Base-by-base conservation (phyloP, 2,888 invertebrate species). In the Melinaea menophilus region DNA sequence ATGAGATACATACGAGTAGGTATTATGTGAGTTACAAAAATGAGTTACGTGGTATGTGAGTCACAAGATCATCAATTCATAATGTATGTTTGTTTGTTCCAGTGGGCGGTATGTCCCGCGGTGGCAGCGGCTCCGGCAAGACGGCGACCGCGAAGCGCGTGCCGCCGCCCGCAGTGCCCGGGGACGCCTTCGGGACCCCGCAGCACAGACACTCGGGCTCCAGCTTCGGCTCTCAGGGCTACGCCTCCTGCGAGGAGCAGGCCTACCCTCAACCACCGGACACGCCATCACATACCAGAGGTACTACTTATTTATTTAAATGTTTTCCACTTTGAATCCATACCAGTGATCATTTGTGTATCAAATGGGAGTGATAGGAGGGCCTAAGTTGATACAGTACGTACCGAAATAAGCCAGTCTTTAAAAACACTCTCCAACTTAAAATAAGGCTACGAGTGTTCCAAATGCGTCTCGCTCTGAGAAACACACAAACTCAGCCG, bases 91-190 rank as follows among this genome's bases (percentile, higher is more conserved):
- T 56, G 2, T 37, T 61, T 56, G 12, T 93, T 92, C 61, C 93
- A 95, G 95, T 95, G 93, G 96, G 95, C 93, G 96, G 96, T 84
- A 96, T 96, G 95, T 95, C 95, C 85, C 95, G 96, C 92, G 94
- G 95, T 79, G 90, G 88, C 75, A 80, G 82, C 79, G 88, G 87
- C 71, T 94, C 96, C 88, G 94, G 95, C 77, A 89, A 89, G 88
- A 94, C 95, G 86, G 94, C 95, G 84, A 96, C 96, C 90, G 96
- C 95, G 80, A 97, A 97, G 91, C 96, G 96, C 91, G 97, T 97
- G 81, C 95, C 97, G 75, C 97, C 97, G 76, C 96, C 96, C 55
- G 95, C 96, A 61, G 95, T 96, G 72, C 96, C 96, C 58, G 94
- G 95, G 74, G 94, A 95, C 83, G 94, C 94, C 71, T 94, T 90